These are phyloP conservation scores for Drosophila subpulchrella DNA, from an alignment of 1,140 invertebrate species.

Conservation along the genomic window DNA sequence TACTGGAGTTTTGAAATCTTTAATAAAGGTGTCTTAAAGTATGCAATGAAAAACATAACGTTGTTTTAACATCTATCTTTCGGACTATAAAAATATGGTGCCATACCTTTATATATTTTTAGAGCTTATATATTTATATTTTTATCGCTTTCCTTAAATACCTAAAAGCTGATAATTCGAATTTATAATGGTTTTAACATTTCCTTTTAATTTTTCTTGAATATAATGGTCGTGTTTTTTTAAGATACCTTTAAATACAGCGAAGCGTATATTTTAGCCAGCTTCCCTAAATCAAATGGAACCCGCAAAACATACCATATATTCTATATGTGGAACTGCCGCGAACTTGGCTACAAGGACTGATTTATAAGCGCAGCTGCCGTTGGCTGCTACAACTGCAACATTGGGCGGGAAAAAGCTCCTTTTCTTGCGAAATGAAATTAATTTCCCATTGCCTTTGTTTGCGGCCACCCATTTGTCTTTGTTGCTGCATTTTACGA, in stretches of 20 bases:
- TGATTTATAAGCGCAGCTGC: constrained; percentile 49
- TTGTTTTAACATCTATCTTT: no score
- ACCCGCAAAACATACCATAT: not conserved
- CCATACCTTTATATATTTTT: no score
- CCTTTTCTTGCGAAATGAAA: constrained; percentile 60
- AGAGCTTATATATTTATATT: no score
- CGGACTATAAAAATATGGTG: no score
- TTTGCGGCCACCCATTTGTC: constrained; percentile 71
- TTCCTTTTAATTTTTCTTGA: no score
- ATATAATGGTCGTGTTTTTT: no score
- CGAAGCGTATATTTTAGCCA: not conserved
- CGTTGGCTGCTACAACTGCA: constrained; percentile 31
- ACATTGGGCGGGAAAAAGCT: constrained; percentile 17
- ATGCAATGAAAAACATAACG: no score
- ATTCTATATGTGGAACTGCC: constrained; percentile 4
- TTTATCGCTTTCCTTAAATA: no score
- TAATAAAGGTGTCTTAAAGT: not conserved
- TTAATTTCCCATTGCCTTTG: constrained; percentile 73
- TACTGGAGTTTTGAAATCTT: not conserved
- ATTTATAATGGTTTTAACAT: no score
- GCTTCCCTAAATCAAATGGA: not conserved
- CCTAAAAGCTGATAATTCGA: no score
- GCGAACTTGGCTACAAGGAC: constrained; percentile 20
- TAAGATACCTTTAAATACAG: not conserved
- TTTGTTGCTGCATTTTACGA: constrained; percentile 62